These are phyloP conservation scores for Mallotus villosus DNA, from an alignment of 2,797 vertebrate genomes.

Conservation along the genomic window DNA sequence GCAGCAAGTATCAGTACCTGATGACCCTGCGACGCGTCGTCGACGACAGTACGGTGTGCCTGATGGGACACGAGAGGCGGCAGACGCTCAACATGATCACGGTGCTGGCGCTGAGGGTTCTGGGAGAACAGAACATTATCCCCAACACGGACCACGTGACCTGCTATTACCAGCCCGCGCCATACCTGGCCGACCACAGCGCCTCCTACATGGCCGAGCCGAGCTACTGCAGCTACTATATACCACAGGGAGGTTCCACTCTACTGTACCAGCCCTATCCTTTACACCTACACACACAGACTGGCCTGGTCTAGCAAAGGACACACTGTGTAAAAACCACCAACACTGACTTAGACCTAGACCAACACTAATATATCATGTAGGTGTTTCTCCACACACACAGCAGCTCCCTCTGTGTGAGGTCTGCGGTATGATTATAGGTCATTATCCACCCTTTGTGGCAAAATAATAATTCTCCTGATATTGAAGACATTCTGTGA, in stretches of 20 bases:
- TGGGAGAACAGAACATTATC: constrained; percentile 93
- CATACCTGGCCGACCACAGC: constrained; percentile 66
- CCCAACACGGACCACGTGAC: constrained; percentile 90
- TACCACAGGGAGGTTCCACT: constrained; percentile 79
- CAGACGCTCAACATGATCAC: constrained; percentile 97
- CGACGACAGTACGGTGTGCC: constrained; percentile 93
- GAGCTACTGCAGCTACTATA: constrained; percentile 86
- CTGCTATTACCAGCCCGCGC: constrained; percentile 95
- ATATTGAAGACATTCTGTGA: constrained; percentile 66
- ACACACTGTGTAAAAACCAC: not conserved
- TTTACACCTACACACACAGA: constrained; percentile 82
- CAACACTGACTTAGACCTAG: no score
- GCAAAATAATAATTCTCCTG: constrained; percentile 67
- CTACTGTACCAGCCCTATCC: constrained; percentile 89
- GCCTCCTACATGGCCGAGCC: constrained; percentile 75
- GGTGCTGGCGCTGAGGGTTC: constrained; percentile 89
- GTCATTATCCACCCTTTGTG: constrained; percentile 65
- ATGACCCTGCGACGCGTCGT: constrained; percentile 92
- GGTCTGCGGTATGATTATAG: constrained; percentile 61
- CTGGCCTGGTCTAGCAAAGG: constrained; percentile 73
- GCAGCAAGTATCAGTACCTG: constrained; percentile 97
- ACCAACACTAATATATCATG: not conserved
- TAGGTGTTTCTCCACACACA: constrained; percentile 54
- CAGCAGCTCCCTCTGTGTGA: constrained; percentile 49
- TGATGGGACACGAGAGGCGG: constrained; percentile 90